phyloP scores from a whole-genome alignment of 1,140 invertebrate species.

The Orchestia grillus region DNA sequence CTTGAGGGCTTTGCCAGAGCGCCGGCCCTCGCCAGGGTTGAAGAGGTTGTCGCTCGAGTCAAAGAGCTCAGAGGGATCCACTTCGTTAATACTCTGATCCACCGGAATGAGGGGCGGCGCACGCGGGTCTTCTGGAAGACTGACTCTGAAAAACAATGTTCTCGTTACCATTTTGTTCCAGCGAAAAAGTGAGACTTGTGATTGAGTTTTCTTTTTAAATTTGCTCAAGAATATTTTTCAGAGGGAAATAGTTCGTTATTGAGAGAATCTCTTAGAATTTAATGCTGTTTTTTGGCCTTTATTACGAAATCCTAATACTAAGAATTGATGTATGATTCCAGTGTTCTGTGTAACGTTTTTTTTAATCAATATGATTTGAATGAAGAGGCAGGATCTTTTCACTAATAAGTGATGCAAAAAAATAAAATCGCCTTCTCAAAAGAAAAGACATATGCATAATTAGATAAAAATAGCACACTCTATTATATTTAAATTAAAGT shows the following conservation, averaged over 20 bases:
- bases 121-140: conserved; percentile 61
- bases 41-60: conserved; percentile 64
- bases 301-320: background rate
- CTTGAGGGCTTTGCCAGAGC: conserved; percentile 65
- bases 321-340: background rate
- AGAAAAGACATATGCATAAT: no score
- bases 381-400: no score
- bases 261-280: background rate
- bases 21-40: conserved; percentile 58
- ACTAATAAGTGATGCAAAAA: no score
- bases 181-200: background rate
- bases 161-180: background rate
- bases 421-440: no score
- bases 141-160: conserved; percentile 59
- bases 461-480: no score
- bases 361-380: no score
- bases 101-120: conserved; percentile 38
- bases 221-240: background rate
- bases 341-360: background rate
- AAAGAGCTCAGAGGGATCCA: conserved; percentile 66
- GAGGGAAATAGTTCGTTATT: background rate
- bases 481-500: no score
- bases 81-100: conserved; percentile 64
- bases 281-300: background rate
- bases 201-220: background rate